Evolutionary conservation across 2,797 vertebrate species (phyloP), one percentile per base, ranked within the genome.

Genomic region (Enoplosus armatus): DNA sequence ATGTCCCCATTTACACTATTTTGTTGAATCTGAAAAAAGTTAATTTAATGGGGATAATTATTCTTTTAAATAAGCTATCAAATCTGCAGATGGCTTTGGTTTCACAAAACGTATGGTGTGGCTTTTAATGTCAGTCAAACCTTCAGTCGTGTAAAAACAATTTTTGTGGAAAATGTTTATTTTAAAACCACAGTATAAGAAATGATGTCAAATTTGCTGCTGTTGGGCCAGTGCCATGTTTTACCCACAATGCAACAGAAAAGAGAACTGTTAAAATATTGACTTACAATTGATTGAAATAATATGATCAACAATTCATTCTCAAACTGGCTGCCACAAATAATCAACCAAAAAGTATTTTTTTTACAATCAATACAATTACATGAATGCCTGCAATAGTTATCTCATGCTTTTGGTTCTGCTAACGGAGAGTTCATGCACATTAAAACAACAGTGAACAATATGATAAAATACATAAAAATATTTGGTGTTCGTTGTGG

Each of bases 191-290:
- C 26, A 39, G 6, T 45, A 62, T 29, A 26, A 26, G 22, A 14
- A 6, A 14, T 15, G n/a, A 31, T 1, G 3, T 59, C 7, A 8
- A 55, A 24, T 43, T 58, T 22, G 20, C 39, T 67, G 27, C 9
- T 43, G n/a, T n/a, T n/a, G 15, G 8, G 15, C 22, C 31, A 8
- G n/a, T 50, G 39, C 59, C 18, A 41, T 35, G 2, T 60, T 69
- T 60, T 35, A 70, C 39, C 53, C 31, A 63, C 5, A 79, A 64
- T 59, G 56, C 75, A 51, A 45, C 27, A 77, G 53, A 62, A 47
- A 78, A 39, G 15, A 31, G 22, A 58, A 27, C 16, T 27, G 16
- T 37, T 51, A 26, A 66, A 71, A 69, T 69, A 72, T 48, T 35
- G 1, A 63, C 50, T 58, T 26, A 22, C 24, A 51, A 61, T 8